Percentiles rank a stretch among this genome's conserved stretches.
Conservation (phyloP, 2,113 vertebrate species). For the Sisor rabdophorus region DNA sequence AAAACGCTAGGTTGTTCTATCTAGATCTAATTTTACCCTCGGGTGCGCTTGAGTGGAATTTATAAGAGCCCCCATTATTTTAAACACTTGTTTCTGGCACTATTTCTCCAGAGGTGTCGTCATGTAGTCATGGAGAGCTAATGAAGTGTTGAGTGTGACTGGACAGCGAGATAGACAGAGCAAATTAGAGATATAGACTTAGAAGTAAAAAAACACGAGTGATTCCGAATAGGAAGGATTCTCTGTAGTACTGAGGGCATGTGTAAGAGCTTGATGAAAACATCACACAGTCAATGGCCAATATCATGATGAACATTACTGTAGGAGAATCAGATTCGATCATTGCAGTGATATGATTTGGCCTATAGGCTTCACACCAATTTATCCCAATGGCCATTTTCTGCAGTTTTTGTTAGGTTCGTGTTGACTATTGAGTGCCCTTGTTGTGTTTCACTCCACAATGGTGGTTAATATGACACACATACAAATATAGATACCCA, state of each 20-base stretch:
- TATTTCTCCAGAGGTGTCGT: slow-evolving; percentile 62
- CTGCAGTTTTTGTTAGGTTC: too few species aligned
- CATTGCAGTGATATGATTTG: not conserved
- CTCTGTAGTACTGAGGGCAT: not conserved
- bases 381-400: too few species aligned
- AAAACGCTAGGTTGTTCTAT: slow-evolving; percentile 63
- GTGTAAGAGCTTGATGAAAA: not conserved
- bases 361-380: not conserved
- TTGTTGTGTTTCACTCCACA: too few species aligned
- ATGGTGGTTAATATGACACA: too few species aligned
- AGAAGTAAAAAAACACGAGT: slow-evolving; percentile 9
- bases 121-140: slow-evolving; percentile 61
- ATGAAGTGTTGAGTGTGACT: slow-evolving; percentile 56
- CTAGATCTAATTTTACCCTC: slow-evolving; percentile 72
- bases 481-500: too few species aligned
- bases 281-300: not conserved
- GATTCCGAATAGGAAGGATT: not conserved
- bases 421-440: not conserved
- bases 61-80: slow-evolving; percentile 66
- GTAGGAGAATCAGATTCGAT: not conserved
- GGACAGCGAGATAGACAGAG: not conserved
- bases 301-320: not conserved
- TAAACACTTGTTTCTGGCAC: slow-evolving; percentile 70
- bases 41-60: slow-evolving; percentile 66
- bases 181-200: not conserved